These are phyloP conservation scores for Tribolium freemani DNA, from an alignment of 2,888 invertebrate genomes.

Conservation along the genomic window DNA sequence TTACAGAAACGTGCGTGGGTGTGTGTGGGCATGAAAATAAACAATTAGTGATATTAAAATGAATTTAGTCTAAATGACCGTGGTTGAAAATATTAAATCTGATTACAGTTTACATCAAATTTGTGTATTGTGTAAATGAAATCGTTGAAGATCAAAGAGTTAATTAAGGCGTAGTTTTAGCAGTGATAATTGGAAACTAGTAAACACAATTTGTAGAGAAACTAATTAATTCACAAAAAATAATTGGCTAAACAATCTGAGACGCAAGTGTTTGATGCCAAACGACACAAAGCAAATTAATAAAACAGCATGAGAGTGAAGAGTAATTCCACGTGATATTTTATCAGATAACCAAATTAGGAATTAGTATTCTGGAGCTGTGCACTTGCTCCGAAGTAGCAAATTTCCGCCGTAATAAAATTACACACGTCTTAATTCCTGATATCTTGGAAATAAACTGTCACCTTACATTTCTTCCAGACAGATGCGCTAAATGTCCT, in stretches of 20 bases:
- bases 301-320: neutral
- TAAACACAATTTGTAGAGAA: neutral
- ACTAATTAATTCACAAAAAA: neutral
- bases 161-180: too few species aligned
- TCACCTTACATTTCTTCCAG: neutral
- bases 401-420: neutral
- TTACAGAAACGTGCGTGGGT: too few species aligned
- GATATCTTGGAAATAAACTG: neutral
- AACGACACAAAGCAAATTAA: neutral
- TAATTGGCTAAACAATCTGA: neutral
- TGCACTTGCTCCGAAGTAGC: neutral
- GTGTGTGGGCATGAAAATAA: too few species aligned
- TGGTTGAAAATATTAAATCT: too few species aligned
- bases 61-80: too few species aligned
- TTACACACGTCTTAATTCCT: neutral
- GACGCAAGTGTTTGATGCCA: neutral
- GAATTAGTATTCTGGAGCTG: neutral
- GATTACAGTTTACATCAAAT: too few species aligned
- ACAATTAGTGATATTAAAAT: too few species aligned
- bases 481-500: neutral
- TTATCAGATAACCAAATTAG: neutral
- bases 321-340: neutral
- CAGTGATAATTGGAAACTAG: neutral
- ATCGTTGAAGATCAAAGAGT: too few species aligned
- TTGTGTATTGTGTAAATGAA: too few species aligned